A percentile compares a stretch with the other conserved stretches of the same genome.
Conservation (phyloP, 2,888 invertebrate species). For the Eretmocerus hayati region DNA sequence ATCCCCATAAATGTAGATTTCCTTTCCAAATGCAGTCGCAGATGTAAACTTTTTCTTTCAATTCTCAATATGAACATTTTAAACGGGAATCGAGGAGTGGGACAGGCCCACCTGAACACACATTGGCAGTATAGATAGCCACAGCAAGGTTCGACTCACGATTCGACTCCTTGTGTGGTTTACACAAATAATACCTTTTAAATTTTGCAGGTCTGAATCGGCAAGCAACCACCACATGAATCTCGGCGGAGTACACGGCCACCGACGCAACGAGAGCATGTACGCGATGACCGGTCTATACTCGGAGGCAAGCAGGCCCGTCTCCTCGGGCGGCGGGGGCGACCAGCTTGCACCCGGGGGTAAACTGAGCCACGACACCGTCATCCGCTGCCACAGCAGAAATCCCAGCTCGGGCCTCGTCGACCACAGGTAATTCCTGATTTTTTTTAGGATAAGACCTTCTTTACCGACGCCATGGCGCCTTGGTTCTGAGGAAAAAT, state of each 20-base stretch:
- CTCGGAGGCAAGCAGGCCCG: slow-evolving; percentile 61
- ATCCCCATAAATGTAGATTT: too few species aligned
- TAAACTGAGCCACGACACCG: slow-evolving; percentile 45
- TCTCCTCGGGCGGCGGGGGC: slow-evolving; percentile 37
- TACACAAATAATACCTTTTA: too few species aligned
- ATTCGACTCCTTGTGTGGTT: too few species aligned
- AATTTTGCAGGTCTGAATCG: slow-evolving; percentile 41
- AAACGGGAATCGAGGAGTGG: too few species aligned
- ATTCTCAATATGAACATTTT: too few species aligned
- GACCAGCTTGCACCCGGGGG: slow-evolving; percentile 1
- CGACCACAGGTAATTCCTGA: slow-evolving; percentile 52
- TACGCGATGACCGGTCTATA: slow-evolving; percentile 83
- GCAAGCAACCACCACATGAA: slow-evolving; percentile 39
- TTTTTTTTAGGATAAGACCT: not conserved
- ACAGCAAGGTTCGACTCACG: too few species aligned
- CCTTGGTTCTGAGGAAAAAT: too few species aligned
- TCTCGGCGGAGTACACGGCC: slow-evolving; percentile 35
- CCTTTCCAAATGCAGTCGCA: too few species aligned
- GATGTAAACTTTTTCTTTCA: too few species aligned
- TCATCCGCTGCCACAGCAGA: slow-evolving; percentile 72
- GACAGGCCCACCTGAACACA: too few species aligned
- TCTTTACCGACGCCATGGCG: not conserved
- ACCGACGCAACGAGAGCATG: slow-evolving; percentile 79
- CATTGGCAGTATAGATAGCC: too few species aligned
- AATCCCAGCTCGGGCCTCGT: slow-evolving; percentile 70